phyloP scores from a whole-genome alignment of 2,888 invertebrate species.

The Nyleta sp. region DNA sequence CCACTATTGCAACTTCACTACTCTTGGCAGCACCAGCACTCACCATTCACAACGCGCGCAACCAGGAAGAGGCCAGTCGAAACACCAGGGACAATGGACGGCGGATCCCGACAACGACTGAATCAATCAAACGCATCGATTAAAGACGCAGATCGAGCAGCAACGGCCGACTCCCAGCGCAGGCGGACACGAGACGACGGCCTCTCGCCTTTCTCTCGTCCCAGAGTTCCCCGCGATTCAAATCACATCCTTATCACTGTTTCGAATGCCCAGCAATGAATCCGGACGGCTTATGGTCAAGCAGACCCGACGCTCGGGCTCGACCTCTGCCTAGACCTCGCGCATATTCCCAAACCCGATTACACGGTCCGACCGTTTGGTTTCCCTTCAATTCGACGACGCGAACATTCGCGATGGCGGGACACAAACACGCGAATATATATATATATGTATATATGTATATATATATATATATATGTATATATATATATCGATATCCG shows the following conservation, averaged over 20 bases:
- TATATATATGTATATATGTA: too few relatives aligned
- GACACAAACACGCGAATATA: constrained; percentile 5
- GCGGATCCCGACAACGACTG: constrained; percentile 6
- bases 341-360: constrained; percentile 12
- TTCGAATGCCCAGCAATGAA: background rate
- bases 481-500: constrained; percentile 61
- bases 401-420: constrained; percentile 9
- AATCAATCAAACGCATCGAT: constrained; percentile 2
- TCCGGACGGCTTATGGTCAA: too few relatives aligned
- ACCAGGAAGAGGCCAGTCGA: constrained; percentile 18
- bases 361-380: too few relatives aligned
- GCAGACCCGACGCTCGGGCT: too few relatives aligned
- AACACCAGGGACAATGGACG: constrained; percentile 5
- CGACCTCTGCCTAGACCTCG: too few relatives aligned
- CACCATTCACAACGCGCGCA: constrained; percentile 71
- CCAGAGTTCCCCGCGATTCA: constrained; percentile 11
- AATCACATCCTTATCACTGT: constrained; percentile 44
- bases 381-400: background rate
- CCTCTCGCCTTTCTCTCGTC: constrained; percentile 45
- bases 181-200: constrained; percentile 5
- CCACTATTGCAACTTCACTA: constrained; percentile 71
- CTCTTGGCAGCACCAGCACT: constrained; percentile 72
- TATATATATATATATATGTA: too few relatives aligned
- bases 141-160: constrained; percentile 6
- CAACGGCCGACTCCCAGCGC: constrained; percentile 17